phyloP scores from a whole-genome alignment of 2,888 invertebrate species.

The Agrotis exclamationis region DNA sequence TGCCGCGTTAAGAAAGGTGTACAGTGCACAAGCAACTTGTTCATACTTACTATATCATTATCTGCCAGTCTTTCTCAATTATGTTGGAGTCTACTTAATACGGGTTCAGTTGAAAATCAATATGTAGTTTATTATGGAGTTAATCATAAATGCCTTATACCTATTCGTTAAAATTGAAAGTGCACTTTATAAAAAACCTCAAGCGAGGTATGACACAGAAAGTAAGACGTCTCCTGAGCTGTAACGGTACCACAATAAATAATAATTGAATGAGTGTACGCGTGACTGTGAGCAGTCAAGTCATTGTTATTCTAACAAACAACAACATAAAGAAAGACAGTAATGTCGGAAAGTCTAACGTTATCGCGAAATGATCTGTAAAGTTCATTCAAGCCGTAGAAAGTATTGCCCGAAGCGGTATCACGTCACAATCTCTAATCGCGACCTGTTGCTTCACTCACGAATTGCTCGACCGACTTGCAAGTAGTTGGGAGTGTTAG shows the following conservation, averaged over 20 bases:
- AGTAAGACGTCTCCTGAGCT: conserved; percentile 16
- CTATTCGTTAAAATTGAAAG: neutral
- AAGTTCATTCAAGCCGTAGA: conserved; percentile 54
- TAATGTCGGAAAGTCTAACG: conserved; percentile 37
- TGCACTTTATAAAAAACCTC: neutral
- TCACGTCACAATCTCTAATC: conserved; percentile 48
- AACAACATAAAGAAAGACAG: conserved; percentile 41
- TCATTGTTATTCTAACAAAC: conserved; percentile 50
- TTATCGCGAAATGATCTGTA: conserved; percentile 48
- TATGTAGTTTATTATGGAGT: too few relatives aligned
- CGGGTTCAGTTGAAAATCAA: too few relatives aligned
- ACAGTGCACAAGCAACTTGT: neutral
- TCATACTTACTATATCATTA: too few relatives aligned
- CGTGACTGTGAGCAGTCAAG: conserved; percentile 39
- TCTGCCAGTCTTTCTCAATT: too few relatives aligned
- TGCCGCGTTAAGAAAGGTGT: neutral
- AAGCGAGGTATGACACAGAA: conserved; percentile 18
- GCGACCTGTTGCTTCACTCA: conserved; percentile 73
- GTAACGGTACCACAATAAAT: conserved; percentile 19
- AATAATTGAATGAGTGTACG: conserved; percentile 27
- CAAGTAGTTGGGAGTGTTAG: conserved; percentile 10
- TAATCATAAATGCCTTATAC: too few relatives aligned
- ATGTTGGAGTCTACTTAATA: too few relatives aligned
- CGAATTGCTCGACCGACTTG: conserved; percentile 46
- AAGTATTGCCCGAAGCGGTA: conserved; percentile 51